Evolutionary conservation across 2,888 invertebrate genomes (phyloP).

Genomic region (Chaetoderma sp.): DNA sequence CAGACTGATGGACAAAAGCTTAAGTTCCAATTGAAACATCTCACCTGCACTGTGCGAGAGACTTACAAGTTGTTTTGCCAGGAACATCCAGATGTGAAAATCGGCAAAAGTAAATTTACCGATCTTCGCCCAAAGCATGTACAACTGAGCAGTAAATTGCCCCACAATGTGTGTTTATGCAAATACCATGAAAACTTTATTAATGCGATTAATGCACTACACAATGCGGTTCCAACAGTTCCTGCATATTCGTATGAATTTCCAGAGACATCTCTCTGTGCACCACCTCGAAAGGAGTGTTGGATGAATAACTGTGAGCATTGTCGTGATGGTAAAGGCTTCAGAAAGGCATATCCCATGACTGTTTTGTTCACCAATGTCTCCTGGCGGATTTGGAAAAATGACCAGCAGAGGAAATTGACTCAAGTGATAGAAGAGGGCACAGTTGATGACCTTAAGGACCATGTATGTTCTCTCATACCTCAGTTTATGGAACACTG

Average conservation of each 20-base stretch:
- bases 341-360: background rate
- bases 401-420: background rate
- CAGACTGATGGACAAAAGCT: background rate
- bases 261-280: background rate
- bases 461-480: background rate
- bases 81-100: slow-evolving; percentile 8
- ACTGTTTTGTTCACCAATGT: background rate
- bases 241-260: slow-evolving; percentile 14
- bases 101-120: slow-evolving; percentile 16
- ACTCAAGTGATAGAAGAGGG: background rate
- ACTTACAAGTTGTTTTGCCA: background rate
- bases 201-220: slow-evolving; percentile 11
- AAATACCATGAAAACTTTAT: slow-evolving; percentile 20
- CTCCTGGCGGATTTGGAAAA: slow-evolving; percentile 10
- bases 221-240: background rate
- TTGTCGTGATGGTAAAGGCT: background rate
- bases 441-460: background rate
- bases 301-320: slow-evolving; percentile 11
- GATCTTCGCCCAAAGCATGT: slow-evolving; percentile 19
- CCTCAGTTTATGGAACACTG: slow-evolving; percentile 12
- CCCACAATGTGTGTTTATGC: slow-evolving; percentile 20
- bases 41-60: slow-evolving; percentile 8
- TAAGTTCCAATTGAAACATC: slow-evolving; percentile 13
- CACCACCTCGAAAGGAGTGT: background rate
- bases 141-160: background rate